These are phyloP conservation scores for Patella caerulea DNA, from an alignment of 2,888 invertebrate species.

Conservation along the genomic window DNA sequence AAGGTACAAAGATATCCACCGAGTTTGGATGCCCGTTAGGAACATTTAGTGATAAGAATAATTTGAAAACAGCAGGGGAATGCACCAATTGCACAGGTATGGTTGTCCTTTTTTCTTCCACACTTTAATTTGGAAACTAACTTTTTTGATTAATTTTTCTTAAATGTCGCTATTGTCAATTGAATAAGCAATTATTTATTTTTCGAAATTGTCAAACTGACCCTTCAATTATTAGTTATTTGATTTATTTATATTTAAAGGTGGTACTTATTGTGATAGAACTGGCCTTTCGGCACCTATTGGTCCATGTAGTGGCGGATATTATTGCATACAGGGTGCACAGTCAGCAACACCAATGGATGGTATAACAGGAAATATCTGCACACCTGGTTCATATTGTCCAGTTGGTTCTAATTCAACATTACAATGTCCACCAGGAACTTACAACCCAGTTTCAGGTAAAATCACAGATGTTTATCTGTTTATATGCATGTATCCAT, in stretches of 20 bases:
- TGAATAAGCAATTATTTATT: too few relatives aligned
- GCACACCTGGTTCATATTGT: conserved; percentile 62
- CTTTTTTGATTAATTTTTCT: too few relatives aligned
- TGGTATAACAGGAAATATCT: conserved; percentile 56
- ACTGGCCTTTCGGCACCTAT: conserved; percentile 54
- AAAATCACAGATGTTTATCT: neutral
- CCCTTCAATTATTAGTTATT: too few relatives aligned
- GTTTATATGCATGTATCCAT: too few relatives aligned
- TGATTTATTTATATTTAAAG: neutral
- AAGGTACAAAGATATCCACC: conserved; percentile 55
- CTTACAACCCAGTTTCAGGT: conserved; percentile 62
- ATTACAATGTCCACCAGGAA: conserved; percentile 62
- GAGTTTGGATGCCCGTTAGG: conserved; percentile 66
- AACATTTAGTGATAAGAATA: conserved; percentile 50
- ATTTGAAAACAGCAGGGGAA: conserved; percentile 48
- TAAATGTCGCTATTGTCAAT: too few relatives aligned
- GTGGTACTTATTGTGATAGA: conserved; percentile 57
- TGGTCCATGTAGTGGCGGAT: conserved; percentile 57
- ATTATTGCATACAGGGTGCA: conserved; percentile 55
- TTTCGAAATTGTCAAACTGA: too few relatives aligned
- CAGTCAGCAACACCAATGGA: conserved; percentile 53
- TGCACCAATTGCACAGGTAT: conserved; percentile 60
- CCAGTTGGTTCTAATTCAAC: conserved; percentile 53
- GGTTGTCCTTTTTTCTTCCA: too few relatives aligned
- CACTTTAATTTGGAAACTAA: too few relatives aligned